Evolutionary conservation across 2,888 invertebrate genomes (phyloP).

Genomic region (Brassicogethes aeneus): DNA sequence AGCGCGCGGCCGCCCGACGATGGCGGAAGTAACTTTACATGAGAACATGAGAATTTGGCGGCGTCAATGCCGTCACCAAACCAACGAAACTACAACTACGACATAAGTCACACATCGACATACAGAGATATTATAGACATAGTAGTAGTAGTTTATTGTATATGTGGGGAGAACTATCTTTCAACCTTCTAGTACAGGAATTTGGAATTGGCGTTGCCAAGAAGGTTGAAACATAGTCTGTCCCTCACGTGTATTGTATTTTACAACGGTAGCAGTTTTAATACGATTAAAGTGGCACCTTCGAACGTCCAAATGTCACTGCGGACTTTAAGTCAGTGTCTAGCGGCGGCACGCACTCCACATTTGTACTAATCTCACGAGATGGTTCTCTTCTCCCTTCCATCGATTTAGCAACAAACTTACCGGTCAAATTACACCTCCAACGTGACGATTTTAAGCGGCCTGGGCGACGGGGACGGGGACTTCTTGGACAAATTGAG

Average conservation of each 20-base stretch:
- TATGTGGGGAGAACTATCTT: slow-evolving; percentile 19
- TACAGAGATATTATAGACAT: slow-evolving; percentile 24
- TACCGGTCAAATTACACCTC: slow-evolving; percentile 38
- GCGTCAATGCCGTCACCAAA: slow-evolving; percentile 14
- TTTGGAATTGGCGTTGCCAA: too few species aligned
- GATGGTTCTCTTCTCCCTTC: slow-evolving; percentile 9
- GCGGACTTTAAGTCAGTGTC: slow-evolving; percentile 8
- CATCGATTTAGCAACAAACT: too few species aligned
- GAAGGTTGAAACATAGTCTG: too few species aligned
- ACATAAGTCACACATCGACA: slow-evolving; percentile 32
- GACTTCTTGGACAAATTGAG: slow-evolving; percentile 84
- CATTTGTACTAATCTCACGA: slow-evolving; percentile 34
- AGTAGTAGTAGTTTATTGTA: slow-evolving; percentile 25
- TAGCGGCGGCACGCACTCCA: slow-evolving; percentile 26
- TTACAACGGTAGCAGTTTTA: slow-evolving; percentile 35
- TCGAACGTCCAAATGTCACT: slow-evolving; percentile 18
- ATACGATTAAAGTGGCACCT: slow-evolving; percentile 42
- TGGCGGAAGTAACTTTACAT: slow-evolving; percentile 38
- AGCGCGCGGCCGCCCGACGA: slow-evolving; percentile 30
- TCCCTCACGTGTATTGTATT: too few species aligned
- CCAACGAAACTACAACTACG: slow-evolving; percentile 28
- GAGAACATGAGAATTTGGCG: slow-evolving; percentile 19
- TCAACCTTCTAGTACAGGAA: too few species aligned
- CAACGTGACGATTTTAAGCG: slow-evolving; percentile 40
- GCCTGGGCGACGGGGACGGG: slow-evolving; percentile 65